phyloP scores from a whole-genome alignment of 1,140 invertebrate genomes.

The Agraylea sexmaculata region DNA sequence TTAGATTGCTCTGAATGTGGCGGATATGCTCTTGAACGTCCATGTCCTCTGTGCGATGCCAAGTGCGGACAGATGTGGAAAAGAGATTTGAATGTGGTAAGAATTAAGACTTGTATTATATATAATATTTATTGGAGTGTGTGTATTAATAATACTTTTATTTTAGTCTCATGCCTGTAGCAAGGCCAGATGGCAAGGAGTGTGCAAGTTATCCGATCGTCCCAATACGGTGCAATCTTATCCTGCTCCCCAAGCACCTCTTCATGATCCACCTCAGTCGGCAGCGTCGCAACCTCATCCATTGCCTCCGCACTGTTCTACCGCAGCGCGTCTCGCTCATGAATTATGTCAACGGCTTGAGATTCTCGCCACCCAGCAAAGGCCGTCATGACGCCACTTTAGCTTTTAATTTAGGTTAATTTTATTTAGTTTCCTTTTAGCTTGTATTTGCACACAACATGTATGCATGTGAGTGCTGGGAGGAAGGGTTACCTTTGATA shows the following conservation, averaged over 20 bases:
- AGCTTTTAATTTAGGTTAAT: conserved; percentile 20
- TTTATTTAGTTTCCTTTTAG: too few relatives aligned
- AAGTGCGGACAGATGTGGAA: conserved; percentile 63
- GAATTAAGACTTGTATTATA: conserved; percentile 17
- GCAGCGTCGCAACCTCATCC: too few relatives aligned
- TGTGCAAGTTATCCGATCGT: conserved; percentile 32
- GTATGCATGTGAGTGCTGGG: too few relatives aligned
- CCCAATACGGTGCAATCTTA: conserved; percentile 1
- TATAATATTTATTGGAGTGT: neutral
- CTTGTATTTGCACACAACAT: too few relatives aligned
- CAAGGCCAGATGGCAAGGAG: conserved; percentile 62
- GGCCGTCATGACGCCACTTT: conserved; percentile 20
- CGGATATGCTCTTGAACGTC: conserved; percentile 62
- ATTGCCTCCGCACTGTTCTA: conserved; percentile 13
- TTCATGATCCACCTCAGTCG: too few relatives aligned
- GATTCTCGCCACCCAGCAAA: conserved; percentile 15
- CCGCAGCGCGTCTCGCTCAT: conserved; percentile 12
- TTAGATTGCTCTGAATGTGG: conserved; percentile 73
- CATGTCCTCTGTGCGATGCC: conserved; percentile 67
- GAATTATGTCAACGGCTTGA: conserved; percentile 20
- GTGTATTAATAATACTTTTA: conserved; percentile 11
- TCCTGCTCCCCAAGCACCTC: conserved; percentile 2
- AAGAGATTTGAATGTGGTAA: conserved; percentile 64
- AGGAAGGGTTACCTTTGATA: too few relatives aligned
- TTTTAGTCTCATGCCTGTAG: conserved; percentile 62